These are phyloP conservation scores for Clarias batrachus DNA, from an alignment of 2,113 vertebrate species.

Conservation along the genomic window DNA sequence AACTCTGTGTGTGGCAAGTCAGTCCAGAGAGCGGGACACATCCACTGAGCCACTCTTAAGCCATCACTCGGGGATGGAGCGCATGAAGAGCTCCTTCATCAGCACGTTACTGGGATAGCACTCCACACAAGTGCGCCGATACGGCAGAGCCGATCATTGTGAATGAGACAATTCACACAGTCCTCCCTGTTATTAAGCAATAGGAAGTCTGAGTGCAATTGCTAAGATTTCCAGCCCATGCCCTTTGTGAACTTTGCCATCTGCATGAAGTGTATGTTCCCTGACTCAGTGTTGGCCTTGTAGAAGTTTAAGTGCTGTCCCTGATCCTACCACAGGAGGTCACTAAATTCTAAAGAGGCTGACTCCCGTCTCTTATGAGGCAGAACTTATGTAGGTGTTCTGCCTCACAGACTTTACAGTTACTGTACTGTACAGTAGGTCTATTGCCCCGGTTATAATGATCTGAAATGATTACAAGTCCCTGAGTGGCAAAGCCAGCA, in stretches of 20 bases:
- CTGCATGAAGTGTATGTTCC: conserved; percentile 1
- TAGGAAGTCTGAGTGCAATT: conserved; percentile 48
- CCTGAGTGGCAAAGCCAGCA: background rate
- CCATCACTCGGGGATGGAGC: conserved; percentile 1
- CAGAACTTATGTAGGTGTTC: background rate
- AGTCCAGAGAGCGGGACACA: background rate
- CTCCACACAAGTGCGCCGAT: conserved; percentile 34
- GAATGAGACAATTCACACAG: conserved; percentile 36
- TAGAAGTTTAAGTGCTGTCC: conserved; percentile 21
- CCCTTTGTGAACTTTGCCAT: conserved; percentile 48
- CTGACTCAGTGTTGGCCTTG: background rate
- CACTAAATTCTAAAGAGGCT: background rate
- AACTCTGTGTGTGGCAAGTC: conserved; percentile 39
- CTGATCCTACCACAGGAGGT: conserved; percentile 45
- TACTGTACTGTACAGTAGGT: background rate
- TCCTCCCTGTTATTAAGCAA: conserved; percentile 51
- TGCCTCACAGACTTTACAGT: background rate
- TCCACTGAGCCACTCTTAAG: conserved; percentile 25
- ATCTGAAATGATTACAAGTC: background rate
- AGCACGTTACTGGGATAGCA: conserved; percentile 25
- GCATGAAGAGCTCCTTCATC: conserved; percentile 51
- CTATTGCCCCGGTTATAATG: background rate
- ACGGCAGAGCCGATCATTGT: background rate
- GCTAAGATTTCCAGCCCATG: conserved; percentile 26
- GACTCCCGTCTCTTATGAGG: no score